Percentiles rank a stretch among this genome's conserved stretches.
Conservation (phyloP, 2,888 invertebrate genomes). For the Noctua comes region DNA sequence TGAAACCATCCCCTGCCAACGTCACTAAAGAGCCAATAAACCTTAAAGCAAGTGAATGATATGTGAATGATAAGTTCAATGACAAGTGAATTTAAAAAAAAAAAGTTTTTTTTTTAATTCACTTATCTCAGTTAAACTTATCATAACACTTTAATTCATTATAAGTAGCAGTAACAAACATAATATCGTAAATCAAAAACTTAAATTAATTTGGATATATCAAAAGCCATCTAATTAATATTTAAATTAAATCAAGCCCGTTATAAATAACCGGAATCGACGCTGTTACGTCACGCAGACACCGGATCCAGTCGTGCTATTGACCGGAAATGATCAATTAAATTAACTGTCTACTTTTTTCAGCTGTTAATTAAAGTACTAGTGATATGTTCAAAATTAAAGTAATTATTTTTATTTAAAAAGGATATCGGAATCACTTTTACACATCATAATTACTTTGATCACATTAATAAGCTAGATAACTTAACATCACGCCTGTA, state of each 20-base stretch:
- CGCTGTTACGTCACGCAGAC: constrained; percentile 51
- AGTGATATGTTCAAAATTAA: background rate
- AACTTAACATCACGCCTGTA: background rate
- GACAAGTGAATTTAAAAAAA: too few species aligned
- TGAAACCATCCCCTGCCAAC: background rate
- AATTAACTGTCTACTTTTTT: constrained; percentile 51
- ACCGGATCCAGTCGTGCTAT: constrained; percentile 49
- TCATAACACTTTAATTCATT: background rate
- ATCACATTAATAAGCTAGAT: background rate
- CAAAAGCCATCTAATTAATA: constrained; percentile 27
- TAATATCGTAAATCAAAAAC: constrained; percentile 12
- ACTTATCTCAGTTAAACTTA: background rate
- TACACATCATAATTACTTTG: background rate
- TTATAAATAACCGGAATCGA: constrained; percentile 38
- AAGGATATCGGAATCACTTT: background rate
- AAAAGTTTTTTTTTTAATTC: too few species aligned
- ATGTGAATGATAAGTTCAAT: too few species aligned
- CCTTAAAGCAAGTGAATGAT: background rate
- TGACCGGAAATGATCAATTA: constrained; percentile 69
- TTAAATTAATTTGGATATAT: background rate
- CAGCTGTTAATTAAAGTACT: constrained; percentile 32
- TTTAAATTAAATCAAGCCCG: constrained; percentile 47
- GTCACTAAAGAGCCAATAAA: background rate
- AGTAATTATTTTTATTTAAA: background rate
- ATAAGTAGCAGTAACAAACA: constrained; percentile 3